Evolutionary conservation across 2,888 invertebrate genomes (phyloP).

Genomic region (Coelogynopora nodosa): DNA sequence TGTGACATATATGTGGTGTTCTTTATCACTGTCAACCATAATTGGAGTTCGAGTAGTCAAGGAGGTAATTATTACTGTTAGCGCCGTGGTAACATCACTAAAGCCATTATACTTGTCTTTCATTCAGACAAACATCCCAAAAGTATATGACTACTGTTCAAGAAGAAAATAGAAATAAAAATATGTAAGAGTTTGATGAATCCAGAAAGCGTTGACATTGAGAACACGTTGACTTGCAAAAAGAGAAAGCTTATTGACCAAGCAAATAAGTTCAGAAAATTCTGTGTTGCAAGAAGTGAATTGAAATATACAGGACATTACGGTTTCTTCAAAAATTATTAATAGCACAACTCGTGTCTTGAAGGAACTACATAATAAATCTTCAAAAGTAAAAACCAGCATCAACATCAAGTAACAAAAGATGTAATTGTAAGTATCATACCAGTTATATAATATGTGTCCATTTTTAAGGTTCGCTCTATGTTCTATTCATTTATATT

Average conservation of each 20-base stretch:
- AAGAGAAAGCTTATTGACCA: not conserved
- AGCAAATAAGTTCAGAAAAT: not conserved
- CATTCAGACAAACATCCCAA: not conserved
- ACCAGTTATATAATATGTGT: not conserved
- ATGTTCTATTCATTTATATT: not conserved
- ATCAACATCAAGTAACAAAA: not conserved
- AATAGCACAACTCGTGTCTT: too few species aligned
- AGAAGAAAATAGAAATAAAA: not conserved
- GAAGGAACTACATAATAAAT: not conserved
- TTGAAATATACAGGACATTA: not conserved
- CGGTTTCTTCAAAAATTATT: not conserved
- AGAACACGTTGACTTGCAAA: not conserved
- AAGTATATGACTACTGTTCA: not conserved
- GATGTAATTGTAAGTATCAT: not conserved
- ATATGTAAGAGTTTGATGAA: not conserved
- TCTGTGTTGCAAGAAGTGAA: not conserved
- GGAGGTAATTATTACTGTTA: too few species aligned
- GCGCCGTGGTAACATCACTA: not conserved
- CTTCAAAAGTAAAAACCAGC: not conserved
- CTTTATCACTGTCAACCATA: too few species aligned
- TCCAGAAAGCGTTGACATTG: not conserved
- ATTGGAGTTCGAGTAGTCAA: too few species aligned
- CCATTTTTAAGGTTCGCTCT: not conserved
- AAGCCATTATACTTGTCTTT: not conserved
- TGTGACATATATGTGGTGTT: too few species aligned